Evolutionary conservation across 2,797 vertebrate species (phyloP), one percentile per base, ranked within the genome.

Genomic region (Uromys caudimaculatus): DNA sequence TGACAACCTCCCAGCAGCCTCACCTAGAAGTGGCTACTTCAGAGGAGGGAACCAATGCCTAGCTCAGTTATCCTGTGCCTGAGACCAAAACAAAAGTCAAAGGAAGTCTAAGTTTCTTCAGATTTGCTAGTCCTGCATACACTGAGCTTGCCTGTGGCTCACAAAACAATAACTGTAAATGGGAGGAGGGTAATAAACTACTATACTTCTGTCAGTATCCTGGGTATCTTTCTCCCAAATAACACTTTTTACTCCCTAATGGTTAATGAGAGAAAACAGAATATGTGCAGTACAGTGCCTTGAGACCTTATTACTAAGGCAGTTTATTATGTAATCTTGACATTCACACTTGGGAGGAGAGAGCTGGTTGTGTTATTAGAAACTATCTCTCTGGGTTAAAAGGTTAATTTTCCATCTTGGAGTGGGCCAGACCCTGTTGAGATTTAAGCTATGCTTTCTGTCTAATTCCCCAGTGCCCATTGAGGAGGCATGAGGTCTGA

Each of bases 261-360:
- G 96, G 58, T 44, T 21, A 75, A 41, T 8, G 79, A 21, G 47
- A 87, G 38, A 54, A 92, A 67, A 47, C 35, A 60, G 12, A 75
- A 83, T 38, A 24, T 44, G 88, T 93, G 86, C 44, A 89, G 21
- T 44, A 92, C 9, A 56, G 81, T 4, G 13, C 19, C 91, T 81
- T 19, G 95, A 92, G 95, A 94, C 86, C 81, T 96, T 76, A 11
- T 96, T 97, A 96, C 27, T 12, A 7, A 71, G n/a, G 2, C 8
- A 73, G 16, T 56, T 73, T 29, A 24, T 58, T 91, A 91, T 8
- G 86, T 76, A 73, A 81, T 77, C 50, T 64, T 19, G 82, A 81
- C 13, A 50, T 21, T 69, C 35, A 89, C 17, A 23, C 78, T 84
- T 73, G 81, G 73, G 79, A 96, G 27, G 21, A 41, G 0, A 64